phyloP scores from a whole-genome alignment of 2,797 vertebrate genomes.

The Poliocrania exsul region DNA sequence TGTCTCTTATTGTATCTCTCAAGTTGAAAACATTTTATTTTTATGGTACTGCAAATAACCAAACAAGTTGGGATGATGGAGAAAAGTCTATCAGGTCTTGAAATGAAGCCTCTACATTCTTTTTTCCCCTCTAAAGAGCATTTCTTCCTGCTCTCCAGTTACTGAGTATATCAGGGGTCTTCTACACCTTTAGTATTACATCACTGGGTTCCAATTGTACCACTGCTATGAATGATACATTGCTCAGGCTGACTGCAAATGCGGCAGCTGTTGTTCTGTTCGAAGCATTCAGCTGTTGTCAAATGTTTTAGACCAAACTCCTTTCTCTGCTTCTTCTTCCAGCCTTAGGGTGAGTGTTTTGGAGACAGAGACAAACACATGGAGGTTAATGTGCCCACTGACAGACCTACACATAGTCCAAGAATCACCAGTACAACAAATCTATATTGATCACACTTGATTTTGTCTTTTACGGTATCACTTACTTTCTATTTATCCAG shows the following conservation, averaged over 20 bases:
- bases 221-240: neutral
- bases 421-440: neutral
- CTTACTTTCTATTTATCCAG: neutral
- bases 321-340: neutral
- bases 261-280: neutral
- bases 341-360: neutral
- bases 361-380: neutral
- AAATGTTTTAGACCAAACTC: neutral
- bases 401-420: neutral
- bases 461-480: neutral
- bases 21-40: neutral
- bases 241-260: neutral
- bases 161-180: neutral
- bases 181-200: accelerated
- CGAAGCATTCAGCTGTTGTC: neutral
- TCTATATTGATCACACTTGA: neutral
- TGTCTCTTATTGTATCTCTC: neutral
- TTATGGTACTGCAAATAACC: neutral
- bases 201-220: neutral
- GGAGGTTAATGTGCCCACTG: neutral
- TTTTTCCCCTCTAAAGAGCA: neutral
- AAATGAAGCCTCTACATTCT: neutral
- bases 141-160: neutral
- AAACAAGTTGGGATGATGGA: neutral
- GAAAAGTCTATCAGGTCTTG: neutral